Evolutionary conservation across 2,113 vertebrate genomes (phyloP).

Genomic region (Spheniscus mendiculus): DNA sequence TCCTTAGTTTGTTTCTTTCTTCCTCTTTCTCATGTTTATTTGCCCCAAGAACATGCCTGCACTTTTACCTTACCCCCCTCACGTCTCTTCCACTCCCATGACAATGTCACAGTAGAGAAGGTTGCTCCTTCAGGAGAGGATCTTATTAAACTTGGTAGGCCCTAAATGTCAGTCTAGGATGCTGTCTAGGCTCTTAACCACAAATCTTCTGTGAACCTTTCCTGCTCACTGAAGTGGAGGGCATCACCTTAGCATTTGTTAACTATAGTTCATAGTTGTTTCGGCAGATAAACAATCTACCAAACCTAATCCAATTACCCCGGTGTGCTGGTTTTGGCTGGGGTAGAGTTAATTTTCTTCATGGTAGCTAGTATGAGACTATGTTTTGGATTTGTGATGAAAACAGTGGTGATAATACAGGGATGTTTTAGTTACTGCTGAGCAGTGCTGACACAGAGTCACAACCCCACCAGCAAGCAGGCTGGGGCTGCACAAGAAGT

Average conservation of each 20-base stretch:
- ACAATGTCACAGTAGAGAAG: background rate
- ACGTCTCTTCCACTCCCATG: background rate
- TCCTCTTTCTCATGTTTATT: background rate
- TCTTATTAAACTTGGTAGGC: background rate
- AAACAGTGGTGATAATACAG: no score
- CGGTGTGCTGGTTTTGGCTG: no score
- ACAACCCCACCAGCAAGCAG: no score
- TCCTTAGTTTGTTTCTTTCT: background rate
- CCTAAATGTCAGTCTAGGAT: background rate
- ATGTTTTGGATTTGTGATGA: no score
- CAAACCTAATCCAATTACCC: background rate
- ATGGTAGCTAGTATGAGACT: no score
- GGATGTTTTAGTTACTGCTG: no score
- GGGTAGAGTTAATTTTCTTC: no score
- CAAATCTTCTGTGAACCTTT: background rate
- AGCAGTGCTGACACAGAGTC: no score
- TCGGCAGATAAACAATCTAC: background rate
- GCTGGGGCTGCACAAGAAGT: no score
- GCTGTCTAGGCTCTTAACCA: background rate
- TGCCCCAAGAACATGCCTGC: background rate
- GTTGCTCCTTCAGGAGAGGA: background rate
- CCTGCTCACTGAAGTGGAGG: background rate
- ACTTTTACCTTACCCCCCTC: background rate
- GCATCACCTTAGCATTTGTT: background rate
- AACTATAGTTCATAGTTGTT: background rate